A percentile compares a stretch with the other conserved stretches of the same genome.
Conservation (phyloP, 2,888 invertebrate species). For the Sinodicranocentrus sp. region DNA sequence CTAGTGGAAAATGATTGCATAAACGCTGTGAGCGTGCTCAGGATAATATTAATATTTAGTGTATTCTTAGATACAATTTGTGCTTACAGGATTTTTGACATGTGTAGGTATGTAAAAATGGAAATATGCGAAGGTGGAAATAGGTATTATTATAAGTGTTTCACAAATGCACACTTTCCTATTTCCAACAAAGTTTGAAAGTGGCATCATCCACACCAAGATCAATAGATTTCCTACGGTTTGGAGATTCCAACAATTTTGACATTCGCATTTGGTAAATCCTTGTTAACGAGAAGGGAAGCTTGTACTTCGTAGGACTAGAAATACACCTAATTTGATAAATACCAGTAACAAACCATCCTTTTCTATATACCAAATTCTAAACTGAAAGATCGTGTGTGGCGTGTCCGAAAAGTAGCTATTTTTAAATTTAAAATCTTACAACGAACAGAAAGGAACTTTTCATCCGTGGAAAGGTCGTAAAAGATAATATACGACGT, state of each 20-base stretch:
- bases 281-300: not conserved
- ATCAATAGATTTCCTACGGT: slow-evolving; percentile 4
- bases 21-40: no score
- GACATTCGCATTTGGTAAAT: slow-evolving; percentile 34
- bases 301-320: no score
- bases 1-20: no score
- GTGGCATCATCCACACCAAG: not conserved
- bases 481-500: slow-evolving; percentile 53
- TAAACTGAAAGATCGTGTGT: not conserved
- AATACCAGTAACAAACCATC: not conserved
- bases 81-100: no score
- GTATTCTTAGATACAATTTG: no score
- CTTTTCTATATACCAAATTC: not conserved
- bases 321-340: not conserved
- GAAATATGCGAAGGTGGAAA: slow-evolving; percentile 49
- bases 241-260: slow-evolving; percentile 5
- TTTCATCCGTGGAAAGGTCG: slow-evolving; percentile 43
- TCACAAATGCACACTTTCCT: slow-evolving; percentile 1
- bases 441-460: slow-evolving; percentile 31
- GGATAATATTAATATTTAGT: no score
- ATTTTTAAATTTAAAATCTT: slow-evolving; percentile 43
- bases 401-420: not conserved
- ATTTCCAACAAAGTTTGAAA: not conserved
- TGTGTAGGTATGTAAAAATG: no score
- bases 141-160: slow-evolving; percentile 18